These are phyloP conservation scores for Aspiorhynchus laticeps DNA, from an alignment of 2,113 vertebrate species.

Conservation along the genomic window DNA sequence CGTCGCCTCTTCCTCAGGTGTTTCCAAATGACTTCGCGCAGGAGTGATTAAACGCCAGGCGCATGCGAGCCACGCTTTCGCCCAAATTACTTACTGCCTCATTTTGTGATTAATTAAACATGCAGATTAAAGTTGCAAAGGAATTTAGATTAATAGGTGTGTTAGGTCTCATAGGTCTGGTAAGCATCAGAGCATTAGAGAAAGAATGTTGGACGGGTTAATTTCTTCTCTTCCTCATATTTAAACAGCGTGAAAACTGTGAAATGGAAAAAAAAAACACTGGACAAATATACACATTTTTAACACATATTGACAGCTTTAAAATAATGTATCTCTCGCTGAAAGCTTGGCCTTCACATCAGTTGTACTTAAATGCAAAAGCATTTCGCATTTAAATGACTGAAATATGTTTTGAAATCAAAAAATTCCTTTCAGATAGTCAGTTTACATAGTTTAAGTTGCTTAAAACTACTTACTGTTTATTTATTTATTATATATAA, in stretches of 20 bases:
- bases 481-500: background rate
- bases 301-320: slow-evolving; percentile 88
- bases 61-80: slow-evolving; percentile 86
- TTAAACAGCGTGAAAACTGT: slow-evolving; percentile 81
- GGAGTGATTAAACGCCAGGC: slow-evolving; percentile 91
- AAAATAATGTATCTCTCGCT: slow-evolving; percentile 69
- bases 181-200: slow-evolving; percentile 82
- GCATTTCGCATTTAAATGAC: background rate
- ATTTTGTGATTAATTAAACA: slow-evolving; percentile 97
- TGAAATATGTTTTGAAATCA: background rate
- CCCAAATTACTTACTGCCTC: slow-evolving; percentile 92
- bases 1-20: slow-evolving; percentile 88
- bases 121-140: slow-evolving; percentile 94
- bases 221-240: slow-evolving; percentile 85
- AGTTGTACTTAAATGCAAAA: background rate
- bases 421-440: background rate
- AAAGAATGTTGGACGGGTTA: slow-evolving; percentile 75
- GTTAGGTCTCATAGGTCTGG: slow-evolving; percentile 79
- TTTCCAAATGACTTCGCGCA: slow-evolving; percentile 90
- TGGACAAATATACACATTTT: slow-evolving; percentile 75
- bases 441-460: background rate
- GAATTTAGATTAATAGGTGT: slow-evolving; percentile 91
- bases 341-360: background rate
- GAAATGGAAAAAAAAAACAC: background rate
- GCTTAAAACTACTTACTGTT: background rate